phyloP scores from a whole-genome alignment of 2,113 vertebrate species.

The Jaculus jaculus region DNA sequence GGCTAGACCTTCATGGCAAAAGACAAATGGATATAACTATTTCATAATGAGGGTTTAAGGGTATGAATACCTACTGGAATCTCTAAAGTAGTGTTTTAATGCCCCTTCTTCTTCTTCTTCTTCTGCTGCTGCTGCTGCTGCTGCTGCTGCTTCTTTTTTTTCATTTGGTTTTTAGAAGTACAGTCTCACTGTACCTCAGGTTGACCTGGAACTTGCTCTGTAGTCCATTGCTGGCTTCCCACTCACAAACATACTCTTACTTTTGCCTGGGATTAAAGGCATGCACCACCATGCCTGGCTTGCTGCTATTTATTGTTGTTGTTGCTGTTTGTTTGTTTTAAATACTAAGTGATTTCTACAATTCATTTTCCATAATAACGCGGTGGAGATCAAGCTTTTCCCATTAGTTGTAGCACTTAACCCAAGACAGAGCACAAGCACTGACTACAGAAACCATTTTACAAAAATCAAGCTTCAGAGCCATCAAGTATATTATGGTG shows the following conservation, averaged over 20 bases:
- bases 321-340: not conserved
- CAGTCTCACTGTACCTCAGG: no score
- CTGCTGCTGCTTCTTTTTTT: no score
- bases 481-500: not conserved
- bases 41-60: rapidly evolving
- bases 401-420: not conserved
- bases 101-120: not conserved
- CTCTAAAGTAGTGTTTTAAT: not conserved
- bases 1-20: not conserved
- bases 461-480: not conserved
- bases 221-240: no score
- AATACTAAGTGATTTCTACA: not conserved
- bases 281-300: no score
- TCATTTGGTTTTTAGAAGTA: not conserved
- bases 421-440: not conserved
- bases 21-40: not conserved
- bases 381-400: not conserved
- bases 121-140: no score
- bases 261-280: no score
- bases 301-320: no score
- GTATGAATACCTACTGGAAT: not conserved
- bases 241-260: no score
- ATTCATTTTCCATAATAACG: not conserved
- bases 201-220: no score
- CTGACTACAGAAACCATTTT: no score